A percentile compares a stretch with the other conserved stretches of the same genome.
Conservation (phyloP, 2,888 invertebrate species). For the Microchrysa polita region DNA sequence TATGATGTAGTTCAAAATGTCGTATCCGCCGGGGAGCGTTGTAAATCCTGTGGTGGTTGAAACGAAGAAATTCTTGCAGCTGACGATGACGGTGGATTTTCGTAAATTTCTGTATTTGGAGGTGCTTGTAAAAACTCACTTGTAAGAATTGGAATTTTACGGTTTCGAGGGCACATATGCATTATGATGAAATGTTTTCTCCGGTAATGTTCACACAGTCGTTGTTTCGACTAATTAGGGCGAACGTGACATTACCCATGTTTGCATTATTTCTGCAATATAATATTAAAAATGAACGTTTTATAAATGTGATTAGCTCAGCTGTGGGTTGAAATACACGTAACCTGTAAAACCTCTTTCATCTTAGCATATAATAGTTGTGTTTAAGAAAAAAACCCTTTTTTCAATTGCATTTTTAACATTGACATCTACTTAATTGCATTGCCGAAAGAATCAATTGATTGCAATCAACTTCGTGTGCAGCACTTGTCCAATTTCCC, state of each 20-base stretch:
- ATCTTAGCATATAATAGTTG: too few species aligned
- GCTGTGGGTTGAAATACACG: conserved; percentile 6
- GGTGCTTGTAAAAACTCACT: conserved; percentile 21
- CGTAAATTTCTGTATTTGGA: conserved; percentile 27
- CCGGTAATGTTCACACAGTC: conserved; percentile 25
- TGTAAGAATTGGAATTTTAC: conserved; percentile 31
- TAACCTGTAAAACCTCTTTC: too few species aligned
- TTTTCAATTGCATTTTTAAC: background rate
- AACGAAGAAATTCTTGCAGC: background rate
- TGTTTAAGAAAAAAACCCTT: too few species aligned
- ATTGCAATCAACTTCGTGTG: too few species aligned
- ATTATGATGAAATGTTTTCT: background rate
- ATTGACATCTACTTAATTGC: too few species aligned
- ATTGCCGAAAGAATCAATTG: too few species aligned
- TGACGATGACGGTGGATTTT: conserved; percentile 7
- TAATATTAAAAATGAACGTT: too few species aligned
- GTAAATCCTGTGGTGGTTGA: background rate
- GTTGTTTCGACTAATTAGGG: conserved; percentile 24
- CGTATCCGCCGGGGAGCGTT: too few species aligned
- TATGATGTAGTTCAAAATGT: background rate
- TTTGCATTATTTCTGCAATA: background rate
- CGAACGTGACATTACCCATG: conserved; percentile 9
- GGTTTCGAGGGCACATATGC: conserved; percentile 28
- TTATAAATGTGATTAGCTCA: background rate
- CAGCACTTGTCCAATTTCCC: too few species aligned